Evolutionary conservation across 2,113 vertebrate species (phyloP).

Genomic region (Haemorhous mexicanus): DNA sequence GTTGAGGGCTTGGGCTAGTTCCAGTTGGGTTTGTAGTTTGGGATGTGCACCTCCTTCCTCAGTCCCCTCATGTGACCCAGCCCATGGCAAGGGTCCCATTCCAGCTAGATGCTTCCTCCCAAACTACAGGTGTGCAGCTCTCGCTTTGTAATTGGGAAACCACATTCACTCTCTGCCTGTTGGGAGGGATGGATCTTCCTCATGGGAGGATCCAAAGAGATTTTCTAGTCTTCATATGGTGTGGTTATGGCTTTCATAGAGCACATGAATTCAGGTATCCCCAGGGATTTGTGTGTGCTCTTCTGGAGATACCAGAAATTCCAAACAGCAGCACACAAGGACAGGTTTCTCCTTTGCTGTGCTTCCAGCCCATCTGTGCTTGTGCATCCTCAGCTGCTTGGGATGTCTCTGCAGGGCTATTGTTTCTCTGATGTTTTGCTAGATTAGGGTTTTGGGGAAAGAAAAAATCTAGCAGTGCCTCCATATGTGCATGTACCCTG

Average conservation of each 20-base stretch:
- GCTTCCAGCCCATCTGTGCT: accelerated
- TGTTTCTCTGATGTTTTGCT: neutral
- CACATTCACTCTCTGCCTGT: accelerated
- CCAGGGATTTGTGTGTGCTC: too few relatives aligned
- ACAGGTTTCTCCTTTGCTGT: neutral
- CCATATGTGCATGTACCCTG: accelerated
- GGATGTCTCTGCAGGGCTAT: neutral
- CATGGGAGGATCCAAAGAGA: accelerated
- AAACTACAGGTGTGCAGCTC: neutral
- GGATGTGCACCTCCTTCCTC: accelerated
- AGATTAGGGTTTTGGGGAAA: neutral
- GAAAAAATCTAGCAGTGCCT: accelerated
- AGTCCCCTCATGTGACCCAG: accelerated
- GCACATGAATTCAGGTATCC: neutral
- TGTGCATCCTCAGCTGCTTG: neutral
- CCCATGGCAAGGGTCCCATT: accelerated
- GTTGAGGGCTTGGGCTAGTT: neutral
- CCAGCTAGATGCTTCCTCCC: neutral
- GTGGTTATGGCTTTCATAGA: accelerated
- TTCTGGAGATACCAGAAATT: neutral
- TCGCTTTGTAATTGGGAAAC: neutral
- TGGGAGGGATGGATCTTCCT: accelerated
- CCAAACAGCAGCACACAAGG: neutral
- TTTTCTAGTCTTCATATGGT: neutral
- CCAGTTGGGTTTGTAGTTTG: neutral